Conservation (phyloP, 2,797 vertebrate genomes). For the Pangasius macronema region DNA sequence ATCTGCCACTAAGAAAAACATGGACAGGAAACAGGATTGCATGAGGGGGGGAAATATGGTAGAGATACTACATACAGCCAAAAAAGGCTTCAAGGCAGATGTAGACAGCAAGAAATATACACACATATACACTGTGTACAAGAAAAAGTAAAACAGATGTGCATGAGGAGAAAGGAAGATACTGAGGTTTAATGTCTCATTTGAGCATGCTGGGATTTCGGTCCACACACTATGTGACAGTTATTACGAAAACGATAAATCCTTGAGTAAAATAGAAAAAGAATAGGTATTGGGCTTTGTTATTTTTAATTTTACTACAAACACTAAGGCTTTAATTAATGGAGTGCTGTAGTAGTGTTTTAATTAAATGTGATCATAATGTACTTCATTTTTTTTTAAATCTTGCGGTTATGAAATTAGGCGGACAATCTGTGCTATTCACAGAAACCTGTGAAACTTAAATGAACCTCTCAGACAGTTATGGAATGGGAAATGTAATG, state of each 20-base stretch:
- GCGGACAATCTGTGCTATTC: slow-evolving; percentile 53
- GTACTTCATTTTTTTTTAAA: slow-evolving; percentile 50
- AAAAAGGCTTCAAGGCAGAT: neutral
- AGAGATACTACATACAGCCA: neutral
- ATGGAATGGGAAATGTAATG: slow-evolving; percentile 35
- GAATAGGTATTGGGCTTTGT: slow-evolving; percentile 35
- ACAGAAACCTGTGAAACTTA: slow-evolving; percentile 43
- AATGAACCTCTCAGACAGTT: slow-evolving; percentile 48
- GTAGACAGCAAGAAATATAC: neutral
- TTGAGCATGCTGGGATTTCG: neutral
- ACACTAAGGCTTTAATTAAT: slow-evolving; percentile 55
- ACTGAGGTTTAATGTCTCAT: neutral
- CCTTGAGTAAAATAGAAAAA: neutral
- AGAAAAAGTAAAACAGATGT: neutral
- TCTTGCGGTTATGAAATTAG: slow-evolving; percentile 54
- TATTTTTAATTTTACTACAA: slow-evolving; percentile 60
- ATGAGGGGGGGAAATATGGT: neutral
- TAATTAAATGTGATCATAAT: slow-evolving; percentile 61
- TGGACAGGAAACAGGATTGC: slow-evolving; percentile 1
- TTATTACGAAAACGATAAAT: neutral
- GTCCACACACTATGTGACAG: neutral
- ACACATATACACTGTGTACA: neutral
- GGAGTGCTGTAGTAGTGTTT: slow-evolving; percentile 45
- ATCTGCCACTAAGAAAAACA: slow-evolving; percentile 1
- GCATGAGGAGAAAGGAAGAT: neutral